Percentiles rank a stretch among this genome's conserved stretches.
These are phyloP conservation scores for Myiothlypis chrysogaster DNA, from an alignment of 2,797 vertebrate species.

Conservation along the genomic window DNA sequence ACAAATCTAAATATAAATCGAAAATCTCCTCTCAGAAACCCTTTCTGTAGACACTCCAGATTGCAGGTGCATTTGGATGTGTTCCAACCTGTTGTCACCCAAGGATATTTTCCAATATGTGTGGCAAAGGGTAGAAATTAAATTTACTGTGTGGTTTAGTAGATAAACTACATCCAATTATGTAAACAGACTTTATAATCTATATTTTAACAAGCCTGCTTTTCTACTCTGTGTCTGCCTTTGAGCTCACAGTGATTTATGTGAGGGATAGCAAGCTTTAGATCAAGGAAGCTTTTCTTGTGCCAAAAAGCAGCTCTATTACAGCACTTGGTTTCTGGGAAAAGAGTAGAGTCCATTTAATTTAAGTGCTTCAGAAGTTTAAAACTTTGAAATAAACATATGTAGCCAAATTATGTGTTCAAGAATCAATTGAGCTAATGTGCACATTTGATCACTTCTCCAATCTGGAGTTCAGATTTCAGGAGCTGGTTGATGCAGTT, in stretches of 20 bases:
- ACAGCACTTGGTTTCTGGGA: neutral
- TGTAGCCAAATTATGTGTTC: neutral
- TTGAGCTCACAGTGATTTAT: neutral
- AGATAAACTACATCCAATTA: neutral
- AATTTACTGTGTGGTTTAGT: neutral
- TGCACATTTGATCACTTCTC: neutral
- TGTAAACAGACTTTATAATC: neutral
- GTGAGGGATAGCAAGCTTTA: neutral
- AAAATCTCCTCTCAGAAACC: neutral
- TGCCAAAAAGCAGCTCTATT: neutral
- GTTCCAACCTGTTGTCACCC: neutral
- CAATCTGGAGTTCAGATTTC: neutral
- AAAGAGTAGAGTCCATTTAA: neutral
- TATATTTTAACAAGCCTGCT: neutral
- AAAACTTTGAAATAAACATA: neutral
- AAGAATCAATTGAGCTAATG: neutral
- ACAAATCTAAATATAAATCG: neutral
- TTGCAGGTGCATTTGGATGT: neutral
- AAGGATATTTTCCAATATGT: neutral
- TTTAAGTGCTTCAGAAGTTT: neutral
- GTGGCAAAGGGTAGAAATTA: neutral
- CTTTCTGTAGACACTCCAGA: neutral
- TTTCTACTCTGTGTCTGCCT: neutral
- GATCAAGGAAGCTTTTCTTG: neutral
- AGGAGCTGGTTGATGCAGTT: neutral